These are phyloP conservation scores for Nibea coibor DNA, from an alignment of 2,113 vertebrate species.

Conservation along the genomic window DNA sequence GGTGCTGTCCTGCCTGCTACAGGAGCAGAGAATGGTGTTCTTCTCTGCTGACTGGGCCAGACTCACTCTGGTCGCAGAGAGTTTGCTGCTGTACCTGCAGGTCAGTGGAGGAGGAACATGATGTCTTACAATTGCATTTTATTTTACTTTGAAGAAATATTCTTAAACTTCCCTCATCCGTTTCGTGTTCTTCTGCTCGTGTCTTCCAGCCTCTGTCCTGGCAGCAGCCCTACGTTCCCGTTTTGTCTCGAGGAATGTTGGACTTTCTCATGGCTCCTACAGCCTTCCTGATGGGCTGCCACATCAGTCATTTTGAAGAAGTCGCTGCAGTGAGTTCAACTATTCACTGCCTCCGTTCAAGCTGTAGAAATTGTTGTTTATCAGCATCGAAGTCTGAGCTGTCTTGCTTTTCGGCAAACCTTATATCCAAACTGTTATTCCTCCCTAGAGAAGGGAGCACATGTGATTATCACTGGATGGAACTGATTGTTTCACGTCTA, in stretches of 20 bases:
- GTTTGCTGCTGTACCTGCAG: conserved; percentile 90
- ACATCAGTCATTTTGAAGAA: conserved; percentile 89
- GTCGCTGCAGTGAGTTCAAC: conserved; percentile 86
- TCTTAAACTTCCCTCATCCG: neutral
- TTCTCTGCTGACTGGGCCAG: conserved; percentile 93
- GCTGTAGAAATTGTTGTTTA: neutral
- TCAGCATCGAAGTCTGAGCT: neutral
- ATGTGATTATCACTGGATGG: neutral
- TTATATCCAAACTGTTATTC: neutral
- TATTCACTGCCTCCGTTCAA: neutral
- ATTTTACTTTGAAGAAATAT: neutral
- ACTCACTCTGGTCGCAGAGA: conserved; percentile 90
- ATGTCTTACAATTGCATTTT: neutral
- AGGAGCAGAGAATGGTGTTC: conserved; percentile 91
- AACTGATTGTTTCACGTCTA: neutral
- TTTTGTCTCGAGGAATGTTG: conserved; percentile 92
- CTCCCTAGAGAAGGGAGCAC: neutral
- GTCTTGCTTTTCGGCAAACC: neutral
- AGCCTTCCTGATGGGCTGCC: conserved; percentile 97
- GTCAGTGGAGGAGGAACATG: conserved; percentile 31
- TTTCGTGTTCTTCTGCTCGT: neutral
- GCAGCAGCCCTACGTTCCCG: conserved; percentile 95
- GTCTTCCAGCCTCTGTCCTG: conserved; percentile 88
- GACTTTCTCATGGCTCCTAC: conserved; percentile 99
- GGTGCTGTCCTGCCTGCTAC: conserved; percentile 92